Evolutionary conservation across 2,113 vertebrate species (phyloP).

Genomic region (Nesospiza acunhae): DNA sequence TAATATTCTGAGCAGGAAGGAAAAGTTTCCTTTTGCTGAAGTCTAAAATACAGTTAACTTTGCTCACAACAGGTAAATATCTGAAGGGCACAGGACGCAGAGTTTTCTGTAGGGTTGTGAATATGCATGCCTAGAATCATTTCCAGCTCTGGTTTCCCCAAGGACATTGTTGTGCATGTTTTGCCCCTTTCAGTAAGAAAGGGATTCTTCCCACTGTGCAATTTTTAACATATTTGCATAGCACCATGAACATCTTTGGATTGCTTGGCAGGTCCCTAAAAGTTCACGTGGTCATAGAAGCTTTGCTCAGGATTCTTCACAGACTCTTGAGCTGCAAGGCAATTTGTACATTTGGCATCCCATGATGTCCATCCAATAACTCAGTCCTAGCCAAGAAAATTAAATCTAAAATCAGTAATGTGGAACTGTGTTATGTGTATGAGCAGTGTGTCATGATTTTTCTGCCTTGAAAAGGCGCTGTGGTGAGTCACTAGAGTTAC

Average conservation of each 20-base stretch:
- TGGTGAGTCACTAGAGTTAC: conserved; percentile 8
- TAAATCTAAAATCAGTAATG: conserved; percentile 23
- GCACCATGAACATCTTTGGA: not conserved
- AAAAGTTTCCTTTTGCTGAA: not conserved
- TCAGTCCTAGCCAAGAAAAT: conserved; percentile 33
- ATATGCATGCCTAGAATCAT: not conserved
- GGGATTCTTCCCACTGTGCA: not conserved
- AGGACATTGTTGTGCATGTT: not conserved
- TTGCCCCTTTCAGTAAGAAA: not conserved
- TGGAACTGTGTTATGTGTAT: not conserved
- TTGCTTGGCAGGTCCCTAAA: not conserved
- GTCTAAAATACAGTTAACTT: not conserved
- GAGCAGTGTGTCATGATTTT: not conserved
- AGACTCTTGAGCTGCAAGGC: not conserved
- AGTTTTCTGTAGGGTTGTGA: not conserved
- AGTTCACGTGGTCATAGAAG: not conserved
- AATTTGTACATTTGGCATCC: conserved; percentile 38
- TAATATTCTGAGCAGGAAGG: not conserved
- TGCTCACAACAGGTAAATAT: not conserved
- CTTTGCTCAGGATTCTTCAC: not conserved
- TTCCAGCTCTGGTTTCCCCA: not conserved
- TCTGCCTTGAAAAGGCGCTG: conserved; percentile 25
- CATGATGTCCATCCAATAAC: conserved; percentile 25
- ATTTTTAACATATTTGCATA: conserved; percentile 3
- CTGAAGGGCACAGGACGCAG: not conserved